Percentiles rank a stretch among this genome's conserved stretches.
Conservation (phyloP, 2,888 invertebrate species). For the Aricia artaxerxes region DNA sequence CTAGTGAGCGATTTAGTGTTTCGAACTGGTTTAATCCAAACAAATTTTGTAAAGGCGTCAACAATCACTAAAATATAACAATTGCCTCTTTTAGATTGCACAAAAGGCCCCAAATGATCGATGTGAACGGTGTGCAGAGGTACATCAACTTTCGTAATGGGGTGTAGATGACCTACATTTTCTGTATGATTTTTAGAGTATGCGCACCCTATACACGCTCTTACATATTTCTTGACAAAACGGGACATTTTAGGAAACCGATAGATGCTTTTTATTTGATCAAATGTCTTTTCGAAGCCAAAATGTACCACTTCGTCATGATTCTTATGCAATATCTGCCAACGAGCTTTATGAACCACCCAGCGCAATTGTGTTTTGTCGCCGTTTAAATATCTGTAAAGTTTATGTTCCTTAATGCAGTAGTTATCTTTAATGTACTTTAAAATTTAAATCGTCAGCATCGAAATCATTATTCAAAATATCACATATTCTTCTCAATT, state of each 20-base stretch:
- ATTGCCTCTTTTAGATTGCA: no score
- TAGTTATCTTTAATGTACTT: conserved; percentile 40
- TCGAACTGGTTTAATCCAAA: conserved; percentile 42
- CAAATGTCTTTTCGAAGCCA: conserved; percentile 40
- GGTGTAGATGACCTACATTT: neutral
- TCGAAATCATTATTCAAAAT: conserved; percentile 36
- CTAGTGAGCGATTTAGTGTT: conserved; percentile 36
- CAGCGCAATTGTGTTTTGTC: conserved; percentile 40
- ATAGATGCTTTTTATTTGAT: conserved; percentile 49
- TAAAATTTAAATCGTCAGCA: conserved; percentile 32
- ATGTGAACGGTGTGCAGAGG: conserved; percentile 32
- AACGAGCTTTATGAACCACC: conserved; percentile 49
- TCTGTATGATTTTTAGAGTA: conserved; percentile 37
- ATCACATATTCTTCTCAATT: conserved; percentile 37
- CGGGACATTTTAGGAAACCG: conserved; percentile 58
- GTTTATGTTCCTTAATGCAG: conserved; percentile 38
- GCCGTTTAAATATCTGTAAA: conserved; percentile 34
- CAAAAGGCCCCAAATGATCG: neutral
- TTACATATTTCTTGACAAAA: conserved; percentile 43
- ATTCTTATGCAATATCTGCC: conserved; percentile 49
- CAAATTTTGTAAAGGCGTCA: no score
- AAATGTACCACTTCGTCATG: conserved; percentile 52
- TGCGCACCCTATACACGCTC: conserved; percentile 52
- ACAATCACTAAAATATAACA: no score
- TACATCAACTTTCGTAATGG: neutral